Percentiles rank a stretch among this genome's conserved stretches.
phyloP scores from a whole-genome alignment of 2,888 invertebrate genomes.

The Drosophila macrospina region DNA sequence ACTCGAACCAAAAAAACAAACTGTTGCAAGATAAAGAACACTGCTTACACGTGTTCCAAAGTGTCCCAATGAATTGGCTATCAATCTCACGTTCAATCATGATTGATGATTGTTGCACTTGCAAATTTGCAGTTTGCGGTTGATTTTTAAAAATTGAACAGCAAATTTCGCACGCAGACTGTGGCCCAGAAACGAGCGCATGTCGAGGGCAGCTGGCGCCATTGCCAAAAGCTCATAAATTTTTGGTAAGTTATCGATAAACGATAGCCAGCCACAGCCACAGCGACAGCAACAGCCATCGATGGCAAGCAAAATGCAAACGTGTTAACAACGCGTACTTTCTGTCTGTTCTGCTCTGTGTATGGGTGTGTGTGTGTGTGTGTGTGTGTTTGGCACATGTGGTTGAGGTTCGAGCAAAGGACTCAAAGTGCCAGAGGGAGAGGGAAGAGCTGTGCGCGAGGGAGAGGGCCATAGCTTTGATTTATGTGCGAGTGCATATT shows the following conservation, averaged over 20 bases:
- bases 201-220: constrained; percentile 46
- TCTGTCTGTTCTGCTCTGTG: constrained; percentile 34
- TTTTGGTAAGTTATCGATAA: constrained; percentile 69
- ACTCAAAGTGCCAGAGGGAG: constrained; percentile 2
- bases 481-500: constrained; percentile 77
- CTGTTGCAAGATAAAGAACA: neutral
- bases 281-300: constrained; percentile 21
- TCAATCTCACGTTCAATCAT: constrained; percentile 13
- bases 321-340: constrained; percentile 76
- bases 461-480: constrained; percentile 46
- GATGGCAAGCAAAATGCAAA: constrained; percentile 72
- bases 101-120: constrained; percentile 25
- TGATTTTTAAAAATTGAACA: constrained; percentile 13
- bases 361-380: constrained; percentile 18
- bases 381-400: constrained; percentile 23
- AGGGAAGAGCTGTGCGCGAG: neutral
- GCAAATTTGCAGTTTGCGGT: neutral
- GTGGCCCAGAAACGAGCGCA: constrained; percentile 16
- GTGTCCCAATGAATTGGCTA: neutral
- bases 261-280: constrained; percentile 45
- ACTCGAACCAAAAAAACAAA: neutral
- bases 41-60: neutral
- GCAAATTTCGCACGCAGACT: neutral
- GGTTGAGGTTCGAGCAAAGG: constrained; percentile 16
- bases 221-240: constrained; percentile 60